These are phyloP conservation scores for Thunnus thynnus DNA, from an alignment of 2,113 vertebrate genomes.

Conservation along the genomic window DNA sequence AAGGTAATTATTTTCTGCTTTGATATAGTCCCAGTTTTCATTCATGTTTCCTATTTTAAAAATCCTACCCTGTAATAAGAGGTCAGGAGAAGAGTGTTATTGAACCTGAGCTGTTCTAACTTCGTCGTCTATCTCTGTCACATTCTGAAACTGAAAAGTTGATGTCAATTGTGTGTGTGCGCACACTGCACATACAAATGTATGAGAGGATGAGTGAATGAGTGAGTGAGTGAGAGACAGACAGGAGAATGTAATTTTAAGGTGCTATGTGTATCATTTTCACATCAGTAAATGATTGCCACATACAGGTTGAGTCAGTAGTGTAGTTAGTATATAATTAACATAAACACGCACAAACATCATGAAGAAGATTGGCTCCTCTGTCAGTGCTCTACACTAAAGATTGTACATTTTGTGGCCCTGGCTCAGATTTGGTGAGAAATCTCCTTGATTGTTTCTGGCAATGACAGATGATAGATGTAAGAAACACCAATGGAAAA, in stretches of 20 bases:
- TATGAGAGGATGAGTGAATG: background rate
- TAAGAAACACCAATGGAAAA: background rate
- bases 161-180: slow-evolving; percentile 45
- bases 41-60: slow-evolving; percentile 24
- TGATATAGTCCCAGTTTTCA: slow-evolving; percentile 1
- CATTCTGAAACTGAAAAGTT: slow-evolving; percentile 26
- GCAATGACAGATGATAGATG: background rate
- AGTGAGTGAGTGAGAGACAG: slow-evolving; percentile 28
- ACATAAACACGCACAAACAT: background rate
- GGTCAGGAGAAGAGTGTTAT: slow-evolving; percentile 1
- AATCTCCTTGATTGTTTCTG: background rate
- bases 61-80: slow-evolving; percentile 21
- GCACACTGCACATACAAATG: background rate
- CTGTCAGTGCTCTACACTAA: background rate
- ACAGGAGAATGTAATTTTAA: slow-evolving; percentile 62
- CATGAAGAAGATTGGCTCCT: background rate
- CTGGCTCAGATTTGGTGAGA: background rate
- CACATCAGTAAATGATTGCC: background rate
- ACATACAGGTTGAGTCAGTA: background rate
- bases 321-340: background rate
- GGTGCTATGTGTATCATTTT: slow-evolving; percentile 53
- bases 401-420: background rate
- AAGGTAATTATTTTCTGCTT: slow-evolving; percentile 28
- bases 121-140: slow-evolving; percentile 10
- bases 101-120: slow-evolving; percentile 28